phyloP scores from a whole-genome alignment of 2,888 invertebrate species.

The Lysandra bellargus region DNA sequence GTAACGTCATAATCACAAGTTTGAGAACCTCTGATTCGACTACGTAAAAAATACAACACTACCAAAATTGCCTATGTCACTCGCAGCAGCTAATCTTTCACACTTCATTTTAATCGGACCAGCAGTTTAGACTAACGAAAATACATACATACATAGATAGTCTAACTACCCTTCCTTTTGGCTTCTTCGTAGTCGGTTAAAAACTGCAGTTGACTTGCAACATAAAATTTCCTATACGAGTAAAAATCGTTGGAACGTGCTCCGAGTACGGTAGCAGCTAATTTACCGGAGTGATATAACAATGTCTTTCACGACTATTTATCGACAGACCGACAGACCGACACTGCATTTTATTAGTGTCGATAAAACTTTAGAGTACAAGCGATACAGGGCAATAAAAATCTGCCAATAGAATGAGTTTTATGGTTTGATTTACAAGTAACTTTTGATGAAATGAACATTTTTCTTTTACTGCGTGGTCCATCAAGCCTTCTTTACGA shows the following conservation, averaged over 20 bases:
- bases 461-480: no score
- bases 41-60: no score
- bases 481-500: no score
- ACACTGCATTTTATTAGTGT: constrained; percentile 19
- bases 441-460: not conserved
- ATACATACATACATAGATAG: no score
- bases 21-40: no score
- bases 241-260: constrained; percentile 59
- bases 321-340: constrained; percentile 35
- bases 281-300: constrained; percentile 58
- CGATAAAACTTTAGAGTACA: constrained; percentile 20
- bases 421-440: not conserved
- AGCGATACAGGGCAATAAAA: not conserved
- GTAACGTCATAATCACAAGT: no score
- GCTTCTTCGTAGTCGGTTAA: not conserved
- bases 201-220: constrained; percentile 15
- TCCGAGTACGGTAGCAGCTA: constrained; percentile 55
- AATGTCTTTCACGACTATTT: constrained; percentile 49
- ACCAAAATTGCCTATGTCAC: no score
- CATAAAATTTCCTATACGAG: constrained; percentile 39
- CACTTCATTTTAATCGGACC: no score
- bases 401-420: not conserved
- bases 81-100: no score
- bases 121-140: no score
- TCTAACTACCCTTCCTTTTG: no score